Percentiles rank a stretch among this genome's conserved stretches.
Conservation (phyloP, 2,888 invertebrate genomes). For the Anorthoa munda region DNA sequence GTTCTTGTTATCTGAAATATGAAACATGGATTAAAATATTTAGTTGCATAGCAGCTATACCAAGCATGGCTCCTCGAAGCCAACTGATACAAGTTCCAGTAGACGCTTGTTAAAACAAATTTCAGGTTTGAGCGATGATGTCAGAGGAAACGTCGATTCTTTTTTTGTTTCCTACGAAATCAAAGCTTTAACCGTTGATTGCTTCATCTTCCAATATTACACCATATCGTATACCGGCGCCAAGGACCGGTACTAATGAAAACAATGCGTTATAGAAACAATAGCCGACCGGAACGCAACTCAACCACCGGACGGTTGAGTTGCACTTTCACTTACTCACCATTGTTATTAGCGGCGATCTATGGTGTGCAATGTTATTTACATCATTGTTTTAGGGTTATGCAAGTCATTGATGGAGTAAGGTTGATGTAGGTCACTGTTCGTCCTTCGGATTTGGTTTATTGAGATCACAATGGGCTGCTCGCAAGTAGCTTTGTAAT, state of each 20-base stretch:
- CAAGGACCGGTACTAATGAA: conserved; percentile 84
- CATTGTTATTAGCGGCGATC: conserved; percentile 86
- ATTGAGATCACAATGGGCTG: conserved; percentile 34
- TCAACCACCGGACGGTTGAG: conserved; percentile 79
- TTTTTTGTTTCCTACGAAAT: conserved; percentile 16
- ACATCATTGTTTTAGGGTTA: conserved; percentile 80
- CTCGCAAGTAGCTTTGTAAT: conserved; percentile 14
- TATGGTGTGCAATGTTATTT: conserved; percentile 75
- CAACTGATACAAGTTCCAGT: conserved; percentile 2
- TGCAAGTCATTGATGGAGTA: conserved; percentile 74
- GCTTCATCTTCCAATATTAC: conserved; percentile 47
- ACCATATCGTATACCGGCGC: conserved; percentile 75
- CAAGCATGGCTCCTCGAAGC: not conserved
- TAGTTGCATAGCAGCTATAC: not conserved
- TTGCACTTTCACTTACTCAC: conserved; percentile 87
- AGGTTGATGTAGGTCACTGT: conserved; percentile 60
- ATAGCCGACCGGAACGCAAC: conserved; percentile 79
- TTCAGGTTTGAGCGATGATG: not conserved
- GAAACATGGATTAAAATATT: conserved; percentile 18
- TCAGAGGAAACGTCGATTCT: not conserved
- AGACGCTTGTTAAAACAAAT: not conserved
- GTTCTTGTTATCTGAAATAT: conserved; percentile 61
- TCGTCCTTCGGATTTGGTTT: conserved; percentile 51
- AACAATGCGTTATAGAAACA: conserved; percentile 87
- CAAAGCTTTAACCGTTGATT: conserved; percentile 46